phyloP scores from a whole-genome alignment of 2,113 vertebrate genomes.

The Dicentrarchus labrax region DNA sequence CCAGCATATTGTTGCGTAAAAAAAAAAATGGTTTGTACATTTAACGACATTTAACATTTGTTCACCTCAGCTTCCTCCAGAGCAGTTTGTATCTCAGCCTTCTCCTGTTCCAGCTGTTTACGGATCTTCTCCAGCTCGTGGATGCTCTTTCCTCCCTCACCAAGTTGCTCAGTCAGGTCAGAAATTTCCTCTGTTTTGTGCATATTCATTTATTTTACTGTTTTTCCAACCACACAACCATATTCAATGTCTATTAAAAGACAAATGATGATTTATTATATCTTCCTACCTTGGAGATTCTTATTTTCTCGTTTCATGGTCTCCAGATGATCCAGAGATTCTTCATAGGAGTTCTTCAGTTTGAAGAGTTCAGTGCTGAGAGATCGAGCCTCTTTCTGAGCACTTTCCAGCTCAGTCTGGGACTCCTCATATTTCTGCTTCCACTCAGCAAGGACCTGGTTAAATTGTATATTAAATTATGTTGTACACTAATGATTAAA shows the following conservation, averaged over 20 bases:
- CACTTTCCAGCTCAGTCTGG: slow-evolving; percentile 74
- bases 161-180: slow-evolving; percentile 81
- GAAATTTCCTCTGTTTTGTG: slow-evolving; percentile 76
- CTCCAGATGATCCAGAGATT: slow-evolving; percentile 79
- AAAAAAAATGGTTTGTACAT: background rate
- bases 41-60: background rate
- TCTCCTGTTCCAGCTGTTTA: slow-evolving; percentile 80
- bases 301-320: slow-evolving; percentile 81
- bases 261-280: background rate
- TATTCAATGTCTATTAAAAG: background rate
- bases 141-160: slow-evolving; percentile 76
- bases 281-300: slow-evolving; percentile 77
- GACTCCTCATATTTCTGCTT: slow-evolving; percentile 82
- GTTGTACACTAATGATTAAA: no score
- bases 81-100: slow-evolving; percentile 78
- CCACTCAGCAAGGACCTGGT: slow-evolving; percentile 79
- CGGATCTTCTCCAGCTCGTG: slow-evolving; percentile 79
- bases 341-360: slow-evolving; percentile 82
- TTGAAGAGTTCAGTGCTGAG: slow-evolving; percentile 81
- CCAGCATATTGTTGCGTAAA: background rate
- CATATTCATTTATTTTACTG: slow-evolving; percentile 7
- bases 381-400: slow-evolving; percentile 79
- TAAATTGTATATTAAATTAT: no score
- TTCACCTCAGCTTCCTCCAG: slow-evolving; percentile 78
- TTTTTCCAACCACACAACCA: background rate